phyloP scores from a whole-genome alignment of 1,140 invertebrate genomes.

The Ostrea denselamellosa region DNA sequence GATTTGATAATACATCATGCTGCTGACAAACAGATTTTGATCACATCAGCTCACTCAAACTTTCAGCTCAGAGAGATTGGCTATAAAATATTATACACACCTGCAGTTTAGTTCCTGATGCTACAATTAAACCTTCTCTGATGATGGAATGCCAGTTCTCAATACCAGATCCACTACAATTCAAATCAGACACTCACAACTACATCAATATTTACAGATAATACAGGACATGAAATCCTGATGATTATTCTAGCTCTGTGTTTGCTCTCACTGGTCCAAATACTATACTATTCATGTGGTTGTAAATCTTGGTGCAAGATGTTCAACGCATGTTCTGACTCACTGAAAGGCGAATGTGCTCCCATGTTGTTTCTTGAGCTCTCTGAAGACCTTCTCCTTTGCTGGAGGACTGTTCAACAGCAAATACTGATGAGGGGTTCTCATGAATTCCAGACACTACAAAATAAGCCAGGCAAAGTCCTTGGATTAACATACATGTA shows the following conservation, averaged over 20 bases:
- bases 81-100: conserved; percentile 44
- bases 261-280: no score
- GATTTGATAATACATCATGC: no score
- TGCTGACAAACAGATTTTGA: no score
- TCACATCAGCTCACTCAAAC: no score
- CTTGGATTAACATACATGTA: no score
- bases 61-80: no score
- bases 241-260: no score
- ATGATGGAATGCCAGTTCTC: conserved; percentile 78
- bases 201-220: no score
- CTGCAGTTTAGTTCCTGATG: conserved; percentile 73
- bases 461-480: conserved; percentile 25
- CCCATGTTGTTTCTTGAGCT: conserved; percentile 67
- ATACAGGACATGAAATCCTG: no score
- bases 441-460: conserved; percentile 72
- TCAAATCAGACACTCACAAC: background rate
- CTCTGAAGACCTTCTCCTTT: conserved; percentile 72
- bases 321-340: conserved; percentile 47
- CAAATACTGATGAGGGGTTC: conserved; percentile 75
- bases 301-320: no score
- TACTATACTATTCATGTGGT: no score
- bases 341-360: conserved; percentile 77
- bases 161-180: conserved; percentile 73
- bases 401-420: conserved; percentile 73
- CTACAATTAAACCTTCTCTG: conserved; percentile 72